Evolutionary conservation across 2,113 vertebrate species (phyloP).

Genomic region (Microcebus lehilahytsara): DNA sequence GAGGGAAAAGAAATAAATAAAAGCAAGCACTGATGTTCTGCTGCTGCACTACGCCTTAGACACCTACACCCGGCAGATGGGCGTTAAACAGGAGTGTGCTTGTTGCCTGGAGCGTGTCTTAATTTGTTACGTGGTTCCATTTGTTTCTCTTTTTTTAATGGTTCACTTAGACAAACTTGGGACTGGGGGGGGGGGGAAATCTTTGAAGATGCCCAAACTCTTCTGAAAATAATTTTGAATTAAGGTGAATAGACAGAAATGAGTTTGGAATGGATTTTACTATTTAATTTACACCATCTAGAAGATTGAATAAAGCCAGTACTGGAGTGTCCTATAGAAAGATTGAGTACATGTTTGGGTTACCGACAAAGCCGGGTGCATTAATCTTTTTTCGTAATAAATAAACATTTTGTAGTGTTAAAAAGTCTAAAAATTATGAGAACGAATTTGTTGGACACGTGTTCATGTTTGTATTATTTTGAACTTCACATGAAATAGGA

Average conservation of each 20-base stretch:
- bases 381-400: neutral
- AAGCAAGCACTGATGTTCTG: neutral
- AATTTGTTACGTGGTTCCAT: conserved; percentile 15
- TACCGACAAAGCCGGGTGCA: neutral
- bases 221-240: conserved; percentile 28
- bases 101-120: conserved; percentile 62
- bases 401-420: neutral
- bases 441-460: neutral
- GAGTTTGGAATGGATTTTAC: neutral
- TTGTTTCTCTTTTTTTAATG: conserved; percentile 71
- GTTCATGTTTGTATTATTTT: neutral
- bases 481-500: neutral
- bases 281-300: neutral
- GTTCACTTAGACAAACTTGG: conserved; percentile 53
- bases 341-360: neutral
- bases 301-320: neutral
- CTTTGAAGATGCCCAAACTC: neutral
- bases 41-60: neutral
- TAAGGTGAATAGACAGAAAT: neutral
- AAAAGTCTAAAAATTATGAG: neutral
- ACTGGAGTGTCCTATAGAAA: neutral
- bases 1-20: neutral
- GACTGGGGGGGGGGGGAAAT: neutral
- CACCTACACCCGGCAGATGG: conserved; percentile 62
- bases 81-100: conserved; percentile 37